Conservation (phyloP, 2,888 invertebrate species). For the Apamea sordens region DNA sequence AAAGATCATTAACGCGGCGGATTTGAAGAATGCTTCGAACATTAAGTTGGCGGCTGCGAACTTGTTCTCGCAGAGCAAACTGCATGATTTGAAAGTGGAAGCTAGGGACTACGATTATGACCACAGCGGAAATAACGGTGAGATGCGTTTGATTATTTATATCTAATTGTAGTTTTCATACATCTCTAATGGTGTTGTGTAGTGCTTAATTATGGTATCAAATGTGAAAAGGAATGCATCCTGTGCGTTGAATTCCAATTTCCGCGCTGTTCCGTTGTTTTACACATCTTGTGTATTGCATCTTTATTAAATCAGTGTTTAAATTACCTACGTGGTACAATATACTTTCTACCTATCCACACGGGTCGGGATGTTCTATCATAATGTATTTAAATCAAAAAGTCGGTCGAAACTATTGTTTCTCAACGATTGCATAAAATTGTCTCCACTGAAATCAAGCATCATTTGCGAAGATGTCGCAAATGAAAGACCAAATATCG, state of each 20-base stretch:
- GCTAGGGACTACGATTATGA: constrained; percentile 84
- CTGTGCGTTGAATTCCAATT: neutral
- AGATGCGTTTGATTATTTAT: constrained; percentile 65
- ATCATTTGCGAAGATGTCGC: constrained; percentile 15
- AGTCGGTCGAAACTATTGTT: neutral
- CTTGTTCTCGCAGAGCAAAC: constrained; percentile 86
- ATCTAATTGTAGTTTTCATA: neutral
- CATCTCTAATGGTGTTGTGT: neutral
- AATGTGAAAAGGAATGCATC: neutral
- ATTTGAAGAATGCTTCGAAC: constrained; percentile 89
- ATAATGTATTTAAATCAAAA: neutral
- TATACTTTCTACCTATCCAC: neutral
- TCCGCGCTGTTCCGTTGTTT: neutral
- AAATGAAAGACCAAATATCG: constrained; percentile 11
- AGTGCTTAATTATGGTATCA: neutral
- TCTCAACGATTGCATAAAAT: neutral
- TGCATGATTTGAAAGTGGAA: constrained; percentile 83
- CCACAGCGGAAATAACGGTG: constrained; percentile 81
- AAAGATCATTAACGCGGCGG: constrained; percentile 93
- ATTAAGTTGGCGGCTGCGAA: constrained; percentile 89
- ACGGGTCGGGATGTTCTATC: neutral
- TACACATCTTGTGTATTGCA: neutral
- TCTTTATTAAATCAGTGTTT: neutral
- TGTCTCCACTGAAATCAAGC: neutral
- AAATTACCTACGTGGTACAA: neutral